phyloP scores from a whole-genome alignment of 2,797 vertebrate genomes.

The Sebastolobus altivelis region DNA sequence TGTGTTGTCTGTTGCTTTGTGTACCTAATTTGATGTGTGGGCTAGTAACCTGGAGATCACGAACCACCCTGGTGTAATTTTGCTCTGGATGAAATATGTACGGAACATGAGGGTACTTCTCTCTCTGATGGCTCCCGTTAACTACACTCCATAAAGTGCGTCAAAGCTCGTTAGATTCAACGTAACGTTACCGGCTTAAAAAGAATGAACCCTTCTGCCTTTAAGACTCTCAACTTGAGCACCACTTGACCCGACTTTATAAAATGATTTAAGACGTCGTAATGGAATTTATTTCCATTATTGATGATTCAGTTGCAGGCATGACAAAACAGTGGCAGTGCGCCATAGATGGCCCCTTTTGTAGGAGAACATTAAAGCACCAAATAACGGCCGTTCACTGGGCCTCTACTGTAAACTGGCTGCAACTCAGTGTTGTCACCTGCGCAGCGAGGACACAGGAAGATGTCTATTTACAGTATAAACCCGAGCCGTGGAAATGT shows the following conservation, averaged over 20 bases:
- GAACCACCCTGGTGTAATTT: not conserved
- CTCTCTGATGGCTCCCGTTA: not conserved
- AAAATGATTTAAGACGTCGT: constrained; percentile 47
- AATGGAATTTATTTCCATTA: constrained; percentile 66
- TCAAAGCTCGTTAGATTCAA: too few relatives aligned
- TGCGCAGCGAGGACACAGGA: constrained; percentile 30
- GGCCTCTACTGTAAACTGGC: constrained; percentile 4
- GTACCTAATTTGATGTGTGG: not conserved
- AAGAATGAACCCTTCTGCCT: constrained; percentile 5
- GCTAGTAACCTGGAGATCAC: not conserved
- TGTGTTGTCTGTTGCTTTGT: not conserved
- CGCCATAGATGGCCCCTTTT: constrained; percentile 20
- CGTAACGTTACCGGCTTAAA: not conserved
- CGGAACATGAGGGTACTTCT: not conserved
- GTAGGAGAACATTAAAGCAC: constrained; percentile 2
- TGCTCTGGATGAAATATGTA: not conserved
- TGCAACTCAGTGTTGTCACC: constrained; percentile 33
- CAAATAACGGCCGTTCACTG: constrained; percentile 5
- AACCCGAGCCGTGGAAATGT: constrained; percentile 27
- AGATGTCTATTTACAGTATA: constrained; percentile 41
- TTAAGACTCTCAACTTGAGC: constrained; percentile 32
- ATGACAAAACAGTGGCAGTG: constrained; percentile 33
- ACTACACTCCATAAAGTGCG: not conserved
- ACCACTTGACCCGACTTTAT: constrained; percentile 31
- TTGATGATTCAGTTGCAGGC: constrained; percentile 45